Base-by-base conservation (phyloP, 2,113 vertebrate genomes). In the Synchiropus splendidus region DNA sequence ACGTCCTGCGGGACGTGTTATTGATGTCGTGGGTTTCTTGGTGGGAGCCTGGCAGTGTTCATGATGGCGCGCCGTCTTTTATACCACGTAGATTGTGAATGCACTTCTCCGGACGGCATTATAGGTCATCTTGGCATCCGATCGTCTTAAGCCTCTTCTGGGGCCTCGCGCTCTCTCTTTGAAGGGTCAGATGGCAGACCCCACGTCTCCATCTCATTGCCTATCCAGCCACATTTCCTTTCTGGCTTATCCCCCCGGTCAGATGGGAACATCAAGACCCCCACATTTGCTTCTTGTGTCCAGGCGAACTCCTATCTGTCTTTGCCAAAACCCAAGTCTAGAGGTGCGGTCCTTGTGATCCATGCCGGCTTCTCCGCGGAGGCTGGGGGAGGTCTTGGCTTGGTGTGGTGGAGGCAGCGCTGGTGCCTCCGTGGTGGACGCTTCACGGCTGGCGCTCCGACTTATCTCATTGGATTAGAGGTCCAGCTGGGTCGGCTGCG, bases 1-100 rank as follows among this genome's bases (percentile, higher is more conserved):
- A 64, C 56, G 72, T 81, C 81, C 82, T 80, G 48, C 67, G 82
- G 80, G 83, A 83, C 70, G 71, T 74, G 73, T 77, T 65, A 79
- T 67, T 64, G 70, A 75, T 72, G 81, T 85, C 79, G 82, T 75
- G 56, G 67, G 65, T 48, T 42, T 78, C 73, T 77, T 70, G 67
- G 8, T 8, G 33, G 18, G 9, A 18, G 11, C 31, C 43, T 33
- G 12, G 6, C 9, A 35, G 32, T 27, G 12, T 35, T 45, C n/a
- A 16, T 18, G 30, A 9, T 27, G n/a, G 6, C 16, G 36, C 10
- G 2, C 2, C 6, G 2, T 1, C n/a, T 18, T 35, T 45, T 45
- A 18, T 31, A 13, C 31, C 15, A 21, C 5, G 37, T 12, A 1
- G 40, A 11, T 13, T 13, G 11, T 16, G 32, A 43, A 36, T 13